A percentile compares a stretch with the other conserved stretches of the same genome.
phyloP scores from a whole-genome alignment of 2,797 vertebrate species.

The Acrocephalus scirpaceus region DNA sequence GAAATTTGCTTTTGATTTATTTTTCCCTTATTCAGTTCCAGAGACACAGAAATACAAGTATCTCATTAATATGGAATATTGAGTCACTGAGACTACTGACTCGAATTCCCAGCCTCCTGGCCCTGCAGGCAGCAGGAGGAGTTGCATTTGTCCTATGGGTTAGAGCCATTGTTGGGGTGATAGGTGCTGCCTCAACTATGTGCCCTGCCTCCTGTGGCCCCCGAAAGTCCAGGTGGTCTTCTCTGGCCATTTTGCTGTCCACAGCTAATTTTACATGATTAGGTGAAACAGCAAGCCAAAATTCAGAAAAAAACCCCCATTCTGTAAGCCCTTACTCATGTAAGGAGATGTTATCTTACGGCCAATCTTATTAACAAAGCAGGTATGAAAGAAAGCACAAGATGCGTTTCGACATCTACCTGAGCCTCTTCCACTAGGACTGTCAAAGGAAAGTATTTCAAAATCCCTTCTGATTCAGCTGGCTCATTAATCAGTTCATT shows the following conservation, averaged over 20 bases:
- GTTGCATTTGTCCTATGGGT: rapidly evolving
- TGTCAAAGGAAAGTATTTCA: conserved; percentile 1
- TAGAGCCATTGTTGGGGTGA: rapidly evolving
- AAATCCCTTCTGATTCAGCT: background rate
- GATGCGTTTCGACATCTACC: background rate
- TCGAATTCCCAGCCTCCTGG: background rate
- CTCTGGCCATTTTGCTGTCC: background rate
- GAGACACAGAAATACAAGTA: background rate
- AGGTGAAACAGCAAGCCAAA: conserved; percentile 12
- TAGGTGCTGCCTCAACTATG: background rate
- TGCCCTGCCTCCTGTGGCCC: background rate
- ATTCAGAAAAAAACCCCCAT: background rate
- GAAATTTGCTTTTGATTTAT: background rate
- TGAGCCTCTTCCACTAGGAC: background rate
- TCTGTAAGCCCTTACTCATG: background rate
- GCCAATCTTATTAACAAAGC: background rate
- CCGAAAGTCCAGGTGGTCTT: background rate
- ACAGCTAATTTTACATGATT: background rate
- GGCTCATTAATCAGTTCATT: background rate
- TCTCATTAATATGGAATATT: background rate
- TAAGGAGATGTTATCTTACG: conserved; percentile 18
- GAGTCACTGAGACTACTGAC: background rate
- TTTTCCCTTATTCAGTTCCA: background rate
- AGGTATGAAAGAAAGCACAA: conserved; percentile 20
- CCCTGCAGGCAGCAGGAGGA: background rate